Evolutionary conservation across 2,113 vertebrate species (phyloP).

Genomic region (Holacanthus passer): DNA sequence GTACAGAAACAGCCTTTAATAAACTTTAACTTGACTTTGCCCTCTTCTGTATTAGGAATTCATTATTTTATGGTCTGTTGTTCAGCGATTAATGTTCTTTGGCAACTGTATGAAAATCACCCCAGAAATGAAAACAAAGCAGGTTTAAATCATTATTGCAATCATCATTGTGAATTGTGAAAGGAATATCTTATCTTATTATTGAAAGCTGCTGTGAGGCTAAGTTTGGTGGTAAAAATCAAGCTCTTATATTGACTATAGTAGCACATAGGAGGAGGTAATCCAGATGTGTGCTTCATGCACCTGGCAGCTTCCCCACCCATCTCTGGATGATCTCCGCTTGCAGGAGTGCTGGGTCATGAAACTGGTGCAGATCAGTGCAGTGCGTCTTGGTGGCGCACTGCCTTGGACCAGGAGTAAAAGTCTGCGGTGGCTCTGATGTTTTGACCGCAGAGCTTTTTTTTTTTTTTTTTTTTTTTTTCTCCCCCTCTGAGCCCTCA

Average conservation of each 20-base stretch:
- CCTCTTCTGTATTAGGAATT: constrained; percentile 38
- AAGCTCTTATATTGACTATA: not conserved
- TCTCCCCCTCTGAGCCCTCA: constrained; percentile 7
- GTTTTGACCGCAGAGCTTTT: constrained; percentile 49
- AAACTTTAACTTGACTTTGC: constrained; percentile 68
- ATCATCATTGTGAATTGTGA: no score
- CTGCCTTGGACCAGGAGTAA: not conserved
- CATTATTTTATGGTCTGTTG: constrained; percentile 40
- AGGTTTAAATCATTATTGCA: not conserved
- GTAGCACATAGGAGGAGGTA: not conserved
- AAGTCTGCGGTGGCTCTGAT: constrained; percentile 39
- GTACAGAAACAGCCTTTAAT: constrained; percentile 48
- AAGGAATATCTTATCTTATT: no score
- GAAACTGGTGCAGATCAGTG: not conserved
- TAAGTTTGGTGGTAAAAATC: no score
- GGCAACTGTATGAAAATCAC: not conserved
- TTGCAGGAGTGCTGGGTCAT: not conserved
- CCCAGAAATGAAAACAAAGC: not conserved
- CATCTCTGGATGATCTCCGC: not conserved
- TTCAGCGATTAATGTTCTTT: constrained; percentile 13
- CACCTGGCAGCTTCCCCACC: not conserved
- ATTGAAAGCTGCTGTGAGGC: not conserved
- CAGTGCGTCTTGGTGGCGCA: constrained; percentile 35
- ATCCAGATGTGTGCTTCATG: not conserved
- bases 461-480: not conserved